Percentiles rank a stretch among this genome's conserved stretches.
Conservation (phyloP, 2,113 vertebrate genomes). For the Sturnira hondurensis region DNA sequence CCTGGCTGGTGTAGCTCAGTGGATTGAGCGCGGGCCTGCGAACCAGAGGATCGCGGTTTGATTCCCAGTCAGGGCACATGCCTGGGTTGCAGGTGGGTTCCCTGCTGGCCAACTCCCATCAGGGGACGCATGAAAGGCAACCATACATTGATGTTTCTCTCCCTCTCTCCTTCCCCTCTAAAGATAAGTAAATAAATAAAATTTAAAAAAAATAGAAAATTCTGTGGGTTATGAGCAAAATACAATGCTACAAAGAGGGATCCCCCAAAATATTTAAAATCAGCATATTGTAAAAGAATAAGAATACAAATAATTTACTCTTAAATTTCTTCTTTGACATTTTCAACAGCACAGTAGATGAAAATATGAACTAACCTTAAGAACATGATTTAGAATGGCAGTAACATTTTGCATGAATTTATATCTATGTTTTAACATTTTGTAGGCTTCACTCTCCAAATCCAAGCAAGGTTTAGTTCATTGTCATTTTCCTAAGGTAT, state of each 20-base stretch:
- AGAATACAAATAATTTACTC: not conserved
- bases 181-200: too few species aligned
- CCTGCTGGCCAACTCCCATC: too few species aligned
- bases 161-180: too few species aligned
- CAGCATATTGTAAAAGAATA: not conserved
- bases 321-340: not conserved
- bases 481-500: constrained; percentile 13
- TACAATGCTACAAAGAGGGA: not conserved
- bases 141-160: too few species aligned
- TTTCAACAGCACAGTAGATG: not conserved
- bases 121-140: too few species aligned
- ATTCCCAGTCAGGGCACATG: too few species aligned
- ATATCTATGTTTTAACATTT: constrained; percentile 1
- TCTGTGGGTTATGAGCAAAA: not conserved
- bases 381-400: not conserved
- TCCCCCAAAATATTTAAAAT: not conserved
- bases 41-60: too few species aligned
- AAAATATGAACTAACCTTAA: not conserved
- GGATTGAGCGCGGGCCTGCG: too few species aligned
- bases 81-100: too few species aligned
- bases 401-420: not conserved
- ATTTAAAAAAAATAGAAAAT: constrained; percentile 19
- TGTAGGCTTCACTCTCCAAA: not conserved
- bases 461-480: not conserved
- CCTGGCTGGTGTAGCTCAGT: too few species aligned